Evolutionary conservation across 2,797 vertebrate genomes (phyloP).

Genomic region (Bucorvus abyssinicus): DNA sequence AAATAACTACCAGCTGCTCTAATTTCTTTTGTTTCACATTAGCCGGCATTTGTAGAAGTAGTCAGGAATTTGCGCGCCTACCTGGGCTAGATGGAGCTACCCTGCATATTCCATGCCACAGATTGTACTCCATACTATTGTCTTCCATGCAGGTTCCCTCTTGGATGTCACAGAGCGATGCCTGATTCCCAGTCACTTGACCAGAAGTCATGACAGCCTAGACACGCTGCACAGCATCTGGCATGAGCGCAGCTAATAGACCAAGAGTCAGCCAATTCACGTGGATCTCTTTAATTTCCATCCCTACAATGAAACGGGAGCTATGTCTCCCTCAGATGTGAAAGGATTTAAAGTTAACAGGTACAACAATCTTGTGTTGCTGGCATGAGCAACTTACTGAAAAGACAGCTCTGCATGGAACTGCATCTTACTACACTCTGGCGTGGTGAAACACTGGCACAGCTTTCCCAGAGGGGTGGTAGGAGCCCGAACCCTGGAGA

Average conservation of each 20-base stretch:
- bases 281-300: neutral
- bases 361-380: neutral
- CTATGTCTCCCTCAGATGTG: neutral
- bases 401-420: neutral
- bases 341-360: neutral
- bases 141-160: neutral
- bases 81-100: neutral
- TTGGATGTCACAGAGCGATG: neutral
- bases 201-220: neutral
- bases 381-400: neutral
- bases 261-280: neutral
- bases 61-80: neutral
- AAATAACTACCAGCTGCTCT: neutral
- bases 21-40: neutral
- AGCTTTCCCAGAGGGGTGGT: neutral
- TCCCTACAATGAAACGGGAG: neutral
- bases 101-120: neutral
- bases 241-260: neutral
- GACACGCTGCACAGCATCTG: neutral
- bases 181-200: neutral
- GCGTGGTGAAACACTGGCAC: neutral
- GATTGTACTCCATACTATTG: neutral
- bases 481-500: neutral
- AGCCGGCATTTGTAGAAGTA: neutral
- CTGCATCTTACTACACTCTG: neutral